Evolutionary conservation across 2,113 vertebrate species (phyloP).

Genomic region (Centrocercus urophasianus): DNA sequence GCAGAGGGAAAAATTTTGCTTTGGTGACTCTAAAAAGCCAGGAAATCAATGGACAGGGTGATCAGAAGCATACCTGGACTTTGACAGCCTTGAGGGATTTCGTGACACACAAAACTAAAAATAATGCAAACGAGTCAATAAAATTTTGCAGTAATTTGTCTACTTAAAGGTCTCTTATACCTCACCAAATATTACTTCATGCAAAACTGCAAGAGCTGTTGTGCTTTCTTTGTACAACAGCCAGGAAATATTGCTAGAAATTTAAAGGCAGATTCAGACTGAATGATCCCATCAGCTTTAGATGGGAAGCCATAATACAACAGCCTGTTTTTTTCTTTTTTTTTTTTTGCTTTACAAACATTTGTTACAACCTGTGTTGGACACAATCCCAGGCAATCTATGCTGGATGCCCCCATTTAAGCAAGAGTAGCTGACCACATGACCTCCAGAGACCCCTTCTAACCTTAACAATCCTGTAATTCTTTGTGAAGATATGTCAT

Average conservation of each 20-base stretch:
- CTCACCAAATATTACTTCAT: neutral
- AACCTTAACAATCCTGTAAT: neutral
- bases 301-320: rapidly evolving
- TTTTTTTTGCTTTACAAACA: neutral
- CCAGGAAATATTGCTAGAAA: neutral
- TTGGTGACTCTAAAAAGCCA: neutral
- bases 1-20: neutral
- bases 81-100: neutral
- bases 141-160: neutral
- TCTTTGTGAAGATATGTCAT: neutral
- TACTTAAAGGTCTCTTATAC: neutral
- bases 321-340: neutral
- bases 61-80: neutral
- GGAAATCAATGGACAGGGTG: neutral
- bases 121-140: too few relatives aligned
- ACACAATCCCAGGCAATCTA: too few relatives aligned
- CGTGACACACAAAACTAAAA: neutral
- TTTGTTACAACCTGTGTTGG: neutral
- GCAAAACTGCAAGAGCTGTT: too few relatives aligned
- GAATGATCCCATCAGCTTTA: neutral
- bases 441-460: neutral
- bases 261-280: neutral
- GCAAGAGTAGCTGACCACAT: neutral
- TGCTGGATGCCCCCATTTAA: too few relatives aligned
- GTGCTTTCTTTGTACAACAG: neutral